Percentiles rank a stretch among this genome's conserved stretches.
Conservation (phyloP, 1,140 invertebrate species). For the Dufourea novaeangliae region DNA sequence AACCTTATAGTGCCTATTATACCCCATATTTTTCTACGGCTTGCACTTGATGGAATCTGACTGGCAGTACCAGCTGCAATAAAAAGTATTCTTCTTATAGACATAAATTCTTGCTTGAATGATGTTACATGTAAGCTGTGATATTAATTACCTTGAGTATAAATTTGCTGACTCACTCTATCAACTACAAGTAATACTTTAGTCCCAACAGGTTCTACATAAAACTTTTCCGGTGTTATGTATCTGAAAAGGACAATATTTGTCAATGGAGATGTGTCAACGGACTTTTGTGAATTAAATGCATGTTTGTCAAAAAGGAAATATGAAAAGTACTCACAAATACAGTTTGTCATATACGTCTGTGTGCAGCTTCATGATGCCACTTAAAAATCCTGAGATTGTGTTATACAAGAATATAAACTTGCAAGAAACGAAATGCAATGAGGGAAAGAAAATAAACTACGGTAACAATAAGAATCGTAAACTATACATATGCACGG, state of each 20-base stretch:
- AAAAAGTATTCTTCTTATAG: conserved; percentile 6
- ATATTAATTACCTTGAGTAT: conserved; percentile 83
- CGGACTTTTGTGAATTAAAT: not conserved
- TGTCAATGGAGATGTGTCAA: not conserved
- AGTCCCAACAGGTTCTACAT: conserved; percentile 85
- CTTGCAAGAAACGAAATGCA: conserved; percentile 21
- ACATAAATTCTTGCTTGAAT: not conserved
- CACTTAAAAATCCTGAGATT: conserved; percentile 8
- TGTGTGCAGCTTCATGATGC: conserved; percentile 73
- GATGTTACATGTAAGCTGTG: not conserved
- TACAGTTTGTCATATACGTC: conserved; percentile 85
- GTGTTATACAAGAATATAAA: conserved; percentile 3
- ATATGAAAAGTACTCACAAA: conserved; percentile 80
- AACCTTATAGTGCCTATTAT: conserved; percentile 93
- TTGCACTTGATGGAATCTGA: conserved; percentile 85
- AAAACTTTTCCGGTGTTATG: conserved; percentile 88
- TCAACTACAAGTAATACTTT: conserved; percentile 88
- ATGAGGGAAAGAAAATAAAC: conserved; percentile 36
- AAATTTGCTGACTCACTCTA: conserved; percentile 85
- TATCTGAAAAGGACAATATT: conserved; percentile 81
- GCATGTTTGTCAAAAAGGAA: not conserved
- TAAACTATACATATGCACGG: conserved; percentile 29
- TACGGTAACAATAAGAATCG: conserved; percentile 22
- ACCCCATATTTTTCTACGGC: conserved; percentile 91
- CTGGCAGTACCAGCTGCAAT: conserved; percentile 81